Base-by-base conservation (phyloP, 2,888 invertebrate genomes). In the Lithosia quadra region DNA sequence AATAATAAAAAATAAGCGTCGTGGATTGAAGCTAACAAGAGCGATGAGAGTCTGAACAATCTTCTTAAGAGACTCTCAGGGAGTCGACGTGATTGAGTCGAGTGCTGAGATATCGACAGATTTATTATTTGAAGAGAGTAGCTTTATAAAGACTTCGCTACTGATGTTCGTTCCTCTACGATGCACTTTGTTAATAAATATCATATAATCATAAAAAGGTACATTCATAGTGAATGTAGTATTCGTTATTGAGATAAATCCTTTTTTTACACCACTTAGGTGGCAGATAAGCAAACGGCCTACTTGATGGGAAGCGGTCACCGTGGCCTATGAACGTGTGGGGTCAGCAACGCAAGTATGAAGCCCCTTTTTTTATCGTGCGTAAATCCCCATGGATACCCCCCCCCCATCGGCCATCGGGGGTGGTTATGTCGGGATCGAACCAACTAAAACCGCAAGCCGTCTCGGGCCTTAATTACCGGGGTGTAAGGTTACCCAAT, bases 1-100 rank as follows among this genome's bases (percentile, higher is more conserved):
- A 61, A 81, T 85, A 85, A 81, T 73, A 83, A 82, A 83, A 49
- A 84, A 85, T 84, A 85, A 84, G 80, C 79, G 71, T 67, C 69
- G 53, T 63, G 72, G 70, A 79, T 82, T 82, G 71, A 65, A 72
- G 72, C 80, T 80, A 73, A 77, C 86, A 86, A 87, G 86, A 84
- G 81, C 75, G 76, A 78, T 77, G 82, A 84, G 82, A 78, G 80
- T 22, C 73, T 80, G 81, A 79, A 84, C 83, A 80, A 86, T 83
- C 76, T 84, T 67, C 82, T 79, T 79, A 76, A 84, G 81, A 75
- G 78, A 57, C 74, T 63, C 81, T 81, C 67, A 36, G 64, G 69
- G 77, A 75, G 63, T 69, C 63, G 73, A 71, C 74, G 77, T 78
- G 80, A 86, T 85, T 82, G 85, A 82, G 81, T 78, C 78, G 73